Percentiles rank a stretch among this genome's conserved stretches.
Evolutionary conservation across 2,888 invertebrate species (phyloP).

Genomic region (Galerucella nymphaeae): DNA sequence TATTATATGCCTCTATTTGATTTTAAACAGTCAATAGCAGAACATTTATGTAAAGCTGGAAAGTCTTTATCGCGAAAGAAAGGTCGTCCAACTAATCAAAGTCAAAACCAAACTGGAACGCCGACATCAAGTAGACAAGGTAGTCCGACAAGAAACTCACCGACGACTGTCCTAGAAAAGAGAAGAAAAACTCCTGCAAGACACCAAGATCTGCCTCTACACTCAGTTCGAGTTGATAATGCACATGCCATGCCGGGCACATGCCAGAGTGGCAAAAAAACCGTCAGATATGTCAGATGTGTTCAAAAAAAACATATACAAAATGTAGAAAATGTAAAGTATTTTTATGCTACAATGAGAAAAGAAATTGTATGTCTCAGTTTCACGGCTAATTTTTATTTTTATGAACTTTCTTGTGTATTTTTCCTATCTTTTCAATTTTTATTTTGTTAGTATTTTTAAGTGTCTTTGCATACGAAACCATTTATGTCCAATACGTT

Average conservation of each 20-base stretch:
- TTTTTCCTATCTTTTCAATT: conserved; percentile 5
- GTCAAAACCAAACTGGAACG: background rate
- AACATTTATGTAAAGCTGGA: conserved; percentile 22
- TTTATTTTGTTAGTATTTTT: conserved; percentile 1
- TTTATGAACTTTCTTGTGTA: background rate
- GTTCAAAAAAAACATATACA: background rate
- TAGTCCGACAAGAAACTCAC: background rate
- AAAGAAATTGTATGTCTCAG: conserved; percentile 2
- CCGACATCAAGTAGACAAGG: conserved; percentile 10
- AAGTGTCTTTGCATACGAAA: conserved; percentile 11
- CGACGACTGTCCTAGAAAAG: background rate
- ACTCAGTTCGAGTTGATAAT: conserved; percentile 11
- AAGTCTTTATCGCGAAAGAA: conserved; percentile 14
- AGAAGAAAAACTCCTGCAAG: conserved; percentile 7
- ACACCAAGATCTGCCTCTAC: conserved; percentile 8
- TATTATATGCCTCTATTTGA: conserved; percentile 23
- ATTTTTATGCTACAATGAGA: conserved; percentile 9
- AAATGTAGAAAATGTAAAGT: conserved; percentile 12
- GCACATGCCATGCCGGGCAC: too few relatives aligned
- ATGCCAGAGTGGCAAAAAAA: conserved; percentile 8
- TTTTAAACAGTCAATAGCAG: conserved; percentile 22
- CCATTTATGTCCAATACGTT: conserved; percentile 7
- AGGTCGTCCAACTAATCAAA: conserved; percentile 15
- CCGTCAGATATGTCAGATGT: background rate
- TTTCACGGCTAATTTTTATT: background rate